Evolutionary conservation across 53 echinoderm and acorn worm species (phyloP).

Genomic region (Echinometra lucunter): DNA sequence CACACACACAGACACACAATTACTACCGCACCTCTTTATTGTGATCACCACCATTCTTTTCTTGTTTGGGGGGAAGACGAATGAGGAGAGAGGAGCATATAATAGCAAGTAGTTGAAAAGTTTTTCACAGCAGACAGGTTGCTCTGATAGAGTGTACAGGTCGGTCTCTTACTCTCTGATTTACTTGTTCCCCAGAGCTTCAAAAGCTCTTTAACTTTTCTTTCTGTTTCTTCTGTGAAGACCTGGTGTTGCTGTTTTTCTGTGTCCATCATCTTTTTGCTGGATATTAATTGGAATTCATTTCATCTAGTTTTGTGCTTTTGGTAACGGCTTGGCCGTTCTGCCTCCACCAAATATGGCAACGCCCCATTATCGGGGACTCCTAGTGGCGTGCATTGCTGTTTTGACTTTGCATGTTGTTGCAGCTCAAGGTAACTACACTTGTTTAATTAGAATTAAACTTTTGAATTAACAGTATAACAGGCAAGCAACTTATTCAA

Average conservation of each 20-base stretch:
- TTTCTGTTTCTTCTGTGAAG: neutral
- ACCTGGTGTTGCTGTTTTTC: neutral
- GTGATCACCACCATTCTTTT: neutral
- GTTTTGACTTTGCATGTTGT: neutral
- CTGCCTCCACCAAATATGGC: slow-evolving; percentile 20
- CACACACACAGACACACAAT: neutral
- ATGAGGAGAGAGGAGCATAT: slow-evolving; percentile 21
- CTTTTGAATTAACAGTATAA: no score
- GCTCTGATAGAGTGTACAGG: neutral
- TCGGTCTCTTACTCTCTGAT: neutral
- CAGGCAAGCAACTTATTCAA: no score
- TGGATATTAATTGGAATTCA: slow-evolving; percentile 29
- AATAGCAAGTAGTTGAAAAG: neutral
- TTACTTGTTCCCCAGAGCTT: neutral
- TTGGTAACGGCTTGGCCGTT: neutral
- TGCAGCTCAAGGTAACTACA: slow-evolving; percentile 27
- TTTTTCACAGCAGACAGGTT: slow-evolving; percentile 38
- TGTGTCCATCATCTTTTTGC: neutral
- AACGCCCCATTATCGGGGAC: slow-evolving; percentile 32
- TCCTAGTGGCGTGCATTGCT: neutral
- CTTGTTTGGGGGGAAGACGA: slow-evolving; percentile 30
- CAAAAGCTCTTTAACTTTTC: neutral
- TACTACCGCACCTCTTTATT: slow-evolving; percentile 12
- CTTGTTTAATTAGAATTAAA: neutral
- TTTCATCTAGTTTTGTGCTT: neutral